A percentile compares a stretch with the other conserved stretches of the same genome.
phyloP scores from a whole-genome alignment of 1,140 invertebrate species.

The Latrodectus geometricus region DNA sequence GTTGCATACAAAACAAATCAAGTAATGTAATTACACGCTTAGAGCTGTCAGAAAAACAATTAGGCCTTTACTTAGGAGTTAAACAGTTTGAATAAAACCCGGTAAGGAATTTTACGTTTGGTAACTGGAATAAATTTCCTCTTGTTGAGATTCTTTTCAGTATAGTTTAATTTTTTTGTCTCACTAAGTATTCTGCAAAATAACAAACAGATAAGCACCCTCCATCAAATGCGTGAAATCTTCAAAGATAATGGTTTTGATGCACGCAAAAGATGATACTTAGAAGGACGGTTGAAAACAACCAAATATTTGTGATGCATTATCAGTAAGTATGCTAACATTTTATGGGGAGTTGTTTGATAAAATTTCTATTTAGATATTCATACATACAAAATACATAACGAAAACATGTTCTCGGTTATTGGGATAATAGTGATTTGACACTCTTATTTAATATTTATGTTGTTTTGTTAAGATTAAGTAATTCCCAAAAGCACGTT shows the following conservation, averaged over 20 bases:
- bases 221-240: neutral
- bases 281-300: neutral
- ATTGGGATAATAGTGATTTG: too few relatives aligned
- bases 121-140: neutral
- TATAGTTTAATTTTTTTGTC: neutral
- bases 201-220: neutral
- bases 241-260: neutral
- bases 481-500: too few relatives aligned
- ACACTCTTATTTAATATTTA: too few relatives aligned
- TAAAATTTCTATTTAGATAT: neutral
- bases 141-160: neutral
- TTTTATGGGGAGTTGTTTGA: neutral
- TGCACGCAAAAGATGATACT: constrained; percentile 12
- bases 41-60: constrained; percentile 51
- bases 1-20: constrained; percentile 40
- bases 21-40: constrained; percentile 43
- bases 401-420: neutral
- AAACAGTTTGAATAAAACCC: constrained; percentile 19
- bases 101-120: constrained; percentile 29
- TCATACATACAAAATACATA: neutral
- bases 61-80: constrained; percentile 19
- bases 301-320: neutral
- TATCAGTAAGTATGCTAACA: neutral
- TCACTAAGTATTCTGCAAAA: neutral
- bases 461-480: too few relatives aligned